A percentile compares a stretch with the other conserved stretches of the same genome.
Conservation (phyloP, 2,797 vertebrate species). For the Caiman crocodilus region DNA sequence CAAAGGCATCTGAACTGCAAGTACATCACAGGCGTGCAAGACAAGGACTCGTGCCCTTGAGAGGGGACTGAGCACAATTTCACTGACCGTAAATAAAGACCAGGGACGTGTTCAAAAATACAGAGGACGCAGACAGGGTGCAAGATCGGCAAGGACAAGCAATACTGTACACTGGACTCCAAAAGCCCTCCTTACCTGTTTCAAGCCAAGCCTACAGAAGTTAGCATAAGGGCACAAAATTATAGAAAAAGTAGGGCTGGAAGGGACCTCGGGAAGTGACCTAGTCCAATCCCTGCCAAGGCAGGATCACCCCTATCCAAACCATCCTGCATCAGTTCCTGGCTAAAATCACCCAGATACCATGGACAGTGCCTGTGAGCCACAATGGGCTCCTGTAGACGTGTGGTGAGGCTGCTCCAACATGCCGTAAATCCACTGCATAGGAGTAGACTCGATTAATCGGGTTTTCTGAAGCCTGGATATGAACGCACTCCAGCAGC, state of each 20-base stretch:
- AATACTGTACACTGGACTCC: neutral
- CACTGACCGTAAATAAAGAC: neutral
- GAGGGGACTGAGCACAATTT: neutral
- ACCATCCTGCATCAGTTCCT: too few species aligned
- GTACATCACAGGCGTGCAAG: neutral
- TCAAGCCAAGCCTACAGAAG: neutral
- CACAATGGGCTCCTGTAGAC: neutral
- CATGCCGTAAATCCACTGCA: too few species aligned
- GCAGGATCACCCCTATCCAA: too few species aligned
- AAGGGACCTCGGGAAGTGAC: too few species aligned
- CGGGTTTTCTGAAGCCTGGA: too few species aligned
- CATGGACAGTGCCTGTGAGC: neutral
- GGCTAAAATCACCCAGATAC: neutral
- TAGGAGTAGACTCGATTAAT: too few species aligned
- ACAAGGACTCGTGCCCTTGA: neutral
- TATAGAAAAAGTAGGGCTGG: too few species aligned
- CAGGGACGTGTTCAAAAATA: neutral
- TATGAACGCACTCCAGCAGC: too few species aligned
- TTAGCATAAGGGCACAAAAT: neutral
- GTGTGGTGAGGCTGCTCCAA: too few species aligned
- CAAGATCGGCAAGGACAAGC: neutral
- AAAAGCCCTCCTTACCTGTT: neutral
- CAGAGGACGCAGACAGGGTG: neutral
- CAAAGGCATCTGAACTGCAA: neutral
- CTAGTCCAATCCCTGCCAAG: too few species aligned